Evolutionary conservation across 2,888 invertebrate genomes (phyloP).

Genomic region (Agrotis exclamationis): DNA sequence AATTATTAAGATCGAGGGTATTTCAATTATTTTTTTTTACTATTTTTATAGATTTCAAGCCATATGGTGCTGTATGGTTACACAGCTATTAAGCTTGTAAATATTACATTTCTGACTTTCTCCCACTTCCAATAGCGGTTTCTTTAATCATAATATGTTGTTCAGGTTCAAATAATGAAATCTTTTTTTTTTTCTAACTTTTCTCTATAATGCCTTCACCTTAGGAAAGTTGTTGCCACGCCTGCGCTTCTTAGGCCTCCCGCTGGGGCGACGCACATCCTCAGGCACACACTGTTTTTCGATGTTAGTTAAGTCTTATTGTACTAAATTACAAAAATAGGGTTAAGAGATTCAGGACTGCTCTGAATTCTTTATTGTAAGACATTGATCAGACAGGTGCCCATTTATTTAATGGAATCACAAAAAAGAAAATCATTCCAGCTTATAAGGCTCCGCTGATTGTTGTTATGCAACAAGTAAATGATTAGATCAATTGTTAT

Average conservation of each 20-base stretch:
- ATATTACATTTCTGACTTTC: not conserved
- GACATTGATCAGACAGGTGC: slow-evolving; percentile 4
- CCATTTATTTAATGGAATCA: not conserved
- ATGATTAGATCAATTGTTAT: slow-evolving; percentile 13
- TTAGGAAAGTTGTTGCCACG: slow-evolving; percentile 44
- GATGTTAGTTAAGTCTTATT: slow-evolving; percentile 46
- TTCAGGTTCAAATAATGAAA: not conserved
- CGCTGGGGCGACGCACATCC: slow-evolving; percentile 45
- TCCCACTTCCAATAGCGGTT: not conserved
- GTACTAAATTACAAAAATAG: slow-evolving; percentile 32
- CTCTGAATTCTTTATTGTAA: slow-evolving; percentile 3
- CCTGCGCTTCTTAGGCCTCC: slow-evolving; percentile 51
- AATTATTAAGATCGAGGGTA: slow-evolving; percentile 19
- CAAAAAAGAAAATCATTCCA: not conserved
- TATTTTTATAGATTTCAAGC: not conserved
- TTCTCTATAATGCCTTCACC: slow-evolving; percentile 52
- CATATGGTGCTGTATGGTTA: not conserved
- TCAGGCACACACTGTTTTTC: slow-evolving; percentile 55
- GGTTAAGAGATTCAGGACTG: not conserved
- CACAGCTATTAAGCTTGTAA: slow-evolving; percentile 4
- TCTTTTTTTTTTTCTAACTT: slow-evolving; percentile 19
- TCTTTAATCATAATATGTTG: not conserved
- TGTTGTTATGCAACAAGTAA: slow-evolving; percentile 8
- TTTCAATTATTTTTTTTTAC: not conserved
- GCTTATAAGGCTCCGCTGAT: not conserved